phyloP scores from a whole-genome alignment of 2,888 invertebrate species.

The Sinelater perroti region DNA sequence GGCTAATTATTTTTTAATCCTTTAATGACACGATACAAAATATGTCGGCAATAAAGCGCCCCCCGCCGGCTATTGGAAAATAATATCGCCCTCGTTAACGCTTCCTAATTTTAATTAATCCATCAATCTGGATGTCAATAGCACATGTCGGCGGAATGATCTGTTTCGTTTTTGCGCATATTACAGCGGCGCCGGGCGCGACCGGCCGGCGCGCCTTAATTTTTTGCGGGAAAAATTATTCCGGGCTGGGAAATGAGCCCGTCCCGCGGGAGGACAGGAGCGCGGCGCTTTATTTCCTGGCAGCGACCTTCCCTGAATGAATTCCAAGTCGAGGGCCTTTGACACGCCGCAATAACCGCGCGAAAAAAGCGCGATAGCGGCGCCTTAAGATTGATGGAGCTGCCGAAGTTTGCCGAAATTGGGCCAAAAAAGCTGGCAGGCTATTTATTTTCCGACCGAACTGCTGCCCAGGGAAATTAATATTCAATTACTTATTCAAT shows the following conservation, averaged over 20 bases:
- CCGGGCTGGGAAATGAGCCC: too few relatives aligned
- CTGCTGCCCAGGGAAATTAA: slow-evolving; percentile 41
- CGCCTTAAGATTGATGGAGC: slow-evolving; percentile 62
- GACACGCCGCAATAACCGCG: slow-evolving; percentile 60
- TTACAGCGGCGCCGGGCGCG: too few relatives aligned
- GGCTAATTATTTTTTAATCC: too few relatives aligned
- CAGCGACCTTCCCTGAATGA: slow-evolving; percentile 2
- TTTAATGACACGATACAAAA: too few relatives aligned
- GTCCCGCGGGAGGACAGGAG: too few relatives aligned
- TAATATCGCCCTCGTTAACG: slow-evolving; percentile 6
- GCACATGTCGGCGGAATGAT: slow-evolving; percentile 2
- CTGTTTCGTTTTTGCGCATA: slow-evolving; percentile 1
- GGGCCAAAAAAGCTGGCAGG: slow-evolving; percentile 37
- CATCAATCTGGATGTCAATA: slow-evolving; percentile 17
- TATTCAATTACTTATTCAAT: slow-evolving; percentile 46
- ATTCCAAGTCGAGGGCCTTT: slow-evolving; percentile 1
- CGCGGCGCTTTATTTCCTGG: too few relatives aligned
- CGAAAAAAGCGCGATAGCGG: slow-evolving; percentile 92
- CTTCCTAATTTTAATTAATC: slow-evolving; percentile 22
- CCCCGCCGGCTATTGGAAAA: slow-evolving; percentile 1
- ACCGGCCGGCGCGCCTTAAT: too few relatives aligned
- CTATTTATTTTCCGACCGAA: slow-evolving; percentile 43
- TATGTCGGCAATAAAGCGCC: too few relatives aligned
- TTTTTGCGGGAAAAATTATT: too few relatives aligned
- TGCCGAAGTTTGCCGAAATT: slow-evolving; percentile 41